Base-by-base conservation (phyloP, 2,113 vertebrate species). In the Platichthys flesus region DNA sequence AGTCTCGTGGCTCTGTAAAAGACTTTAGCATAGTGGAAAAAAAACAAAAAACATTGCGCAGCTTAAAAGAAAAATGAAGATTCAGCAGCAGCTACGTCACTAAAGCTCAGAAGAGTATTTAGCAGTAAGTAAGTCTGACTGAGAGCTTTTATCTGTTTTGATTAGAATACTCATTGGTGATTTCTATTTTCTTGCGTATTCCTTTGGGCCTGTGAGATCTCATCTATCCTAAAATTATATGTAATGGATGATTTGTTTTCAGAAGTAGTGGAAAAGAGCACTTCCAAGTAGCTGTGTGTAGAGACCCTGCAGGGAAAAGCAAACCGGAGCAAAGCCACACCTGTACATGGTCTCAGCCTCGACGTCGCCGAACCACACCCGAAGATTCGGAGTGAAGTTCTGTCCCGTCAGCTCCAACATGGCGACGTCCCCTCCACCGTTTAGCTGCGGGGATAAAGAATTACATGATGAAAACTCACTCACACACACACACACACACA, bases 331-430 rank as follows among this genome's bases (percentile, higher is more conserved):
- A 18, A 57, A 58, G 40, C 12, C 86, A 0, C 87, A 99, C 98
- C 98, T 97, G 95, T 99, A 99, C 98, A 99, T 99, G 15, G 98
- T 99, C 94, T 99, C 98, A 0, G 98, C 98, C 94, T 99, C 98
- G 4, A 99, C 98, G 64, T 99, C 98, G 70, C 98, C 98, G 87
- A 99, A 99, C 98, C 98, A 99, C 83, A 99, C 98, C 84, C 98
- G 95, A 85, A 99, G 95, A 93, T 98, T 98, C 85, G 98, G 96
- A 94, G 96, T 98, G 95, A 99, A 99, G 92, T 99, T 99, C 94
- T 99, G 98, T 89, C 98, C 98, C 23, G 98, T 99, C 66, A 99
- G 96, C 95, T 99, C 98, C 94, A 99, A 94, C 98, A 99, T 99
- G 82, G 98, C 98, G 84, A 99, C 98, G 49, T 99, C 98, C 51